These are phyloP conservation scores for Neopelma chrysocephalum DNA, from an alignment of 2,797 vertebrate genomes.

Conservation along the genomic window DNA sequence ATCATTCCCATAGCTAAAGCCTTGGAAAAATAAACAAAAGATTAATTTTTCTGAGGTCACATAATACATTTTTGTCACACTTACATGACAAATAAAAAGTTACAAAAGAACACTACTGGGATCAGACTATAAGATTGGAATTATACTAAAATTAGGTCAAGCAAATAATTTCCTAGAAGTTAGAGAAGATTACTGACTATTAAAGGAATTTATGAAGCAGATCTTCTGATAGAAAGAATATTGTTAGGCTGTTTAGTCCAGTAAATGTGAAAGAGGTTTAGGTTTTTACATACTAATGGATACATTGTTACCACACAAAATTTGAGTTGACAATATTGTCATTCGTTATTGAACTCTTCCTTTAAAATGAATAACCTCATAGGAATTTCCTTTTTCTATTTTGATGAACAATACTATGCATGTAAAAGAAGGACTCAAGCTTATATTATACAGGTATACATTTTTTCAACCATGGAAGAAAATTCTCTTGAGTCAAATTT, in stretches of 20 bases:
- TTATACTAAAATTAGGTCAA: constrained; percentile 61
- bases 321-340: constrained; percentile 9
- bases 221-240: constrained; percentile 64
- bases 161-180: constrained; percentile 60
- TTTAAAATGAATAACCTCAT: not conserved
- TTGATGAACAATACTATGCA: not conserved
- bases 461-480: not conserved
- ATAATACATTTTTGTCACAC: constrained; percentile 41
- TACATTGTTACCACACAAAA: constrained; percentile 49
- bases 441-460: not conserved
- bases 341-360: constrained; percentile 22
- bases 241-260: constrained; percentile 53
- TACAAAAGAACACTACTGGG: not conserved
- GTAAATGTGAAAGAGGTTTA: constrained; percentile 46
- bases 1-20: constrained; percentile 99
- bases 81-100: constrained; percentile 22
- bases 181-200: constrained; percentile 65
- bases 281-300: constrained; percentile 56
- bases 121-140: constrained; percentile 26
- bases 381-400: not conserved
- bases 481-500: not conserved
- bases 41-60: constrained; percentile 50
- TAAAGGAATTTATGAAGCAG: constrained; percentile 69
- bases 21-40: constrained; percentile 75
- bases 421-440: not conserved